Evolutionary conservation across 1,140 invertebrate genomes (phyloP).

Genomic region (Archivesica marissinica): DNA sequence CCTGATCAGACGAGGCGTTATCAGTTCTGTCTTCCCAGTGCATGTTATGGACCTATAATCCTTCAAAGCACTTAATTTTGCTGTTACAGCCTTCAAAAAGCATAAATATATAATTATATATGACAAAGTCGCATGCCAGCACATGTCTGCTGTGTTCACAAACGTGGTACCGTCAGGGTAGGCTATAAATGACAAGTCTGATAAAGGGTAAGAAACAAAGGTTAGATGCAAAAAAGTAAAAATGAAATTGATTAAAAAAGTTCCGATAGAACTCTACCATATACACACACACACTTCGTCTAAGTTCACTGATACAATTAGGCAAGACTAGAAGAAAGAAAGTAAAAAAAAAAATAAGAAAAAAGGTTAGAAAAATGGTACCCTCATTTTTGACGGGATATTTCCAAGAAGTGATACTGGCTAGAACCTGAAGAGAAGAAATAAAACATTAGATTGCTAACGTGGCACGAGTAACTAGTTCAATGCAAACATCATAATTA

Average conservation of each 20-base stretch:
- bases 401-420: slow-evolving; percentile 21
- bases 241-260: slow-evolving; percentile 5
- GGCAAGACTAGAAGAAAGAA: slow-evolving; percentile 52
- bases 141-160: not conserved
- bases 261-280: slow-evolving; percentile 15
- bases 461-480: not conserved
- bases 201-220: slow-evolving; percentile 20
- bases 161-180: not conserved
- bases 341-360: slow-evolving; percentile 39
- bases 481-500: not conserved
- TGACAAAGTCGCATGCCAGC: not conserved
- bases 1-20: too few species aligned
- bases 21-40: too few species aligned
- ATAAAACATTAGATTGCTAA: slow-evolving; percentile 34
- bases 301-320: slow-evolving; percentile 13
- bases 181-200: not conserved
- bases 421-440: slow-evolving; percentile 55
- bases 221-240: slow-evolving; percentile 34
- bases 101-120: too few species aligned
- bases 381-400: slow-evolving; percentile 53
- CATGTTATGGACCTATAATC: too few species aligned
- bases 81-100: too few species aligned
- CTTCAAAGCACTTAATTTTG: too few species aligned
- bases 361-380: slow-evolving; percentile 56
- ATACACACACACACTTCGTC: not conserved